Percentiles rank a stretch among this genome's conserved stretches.
phyloP scores from a whole-genome alignment of 2,797 vertebrate species.

The Mus minutoides region DNA sequence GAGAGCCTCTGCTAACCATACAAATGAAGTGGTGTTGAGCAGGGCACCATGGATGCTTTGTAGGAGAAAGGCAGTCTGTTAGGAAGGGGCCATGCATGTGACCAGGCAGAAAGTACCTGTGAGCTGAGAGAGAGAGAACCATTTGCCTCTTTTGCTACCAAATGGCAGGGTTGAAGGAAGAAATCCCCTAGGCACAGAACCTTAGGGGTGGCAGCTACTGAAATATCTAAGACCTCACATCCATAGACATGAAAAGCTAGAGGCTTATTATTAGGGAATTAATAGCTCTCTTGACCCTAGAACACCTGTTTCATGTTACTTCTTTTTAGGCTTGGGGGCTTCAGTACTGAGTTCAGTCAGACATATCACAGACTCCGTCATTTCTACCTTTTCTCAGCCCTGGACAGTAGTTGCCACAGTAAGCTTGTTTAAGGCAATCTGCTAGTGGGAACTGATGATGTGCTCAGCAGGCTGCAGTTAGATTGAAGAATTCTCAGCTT shows the following conservation, averaged over 20 bases:
- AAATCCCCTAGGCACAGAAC: neutral
- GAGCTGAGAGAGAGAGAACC: neutral
- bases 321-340: neutral
- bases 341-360: neutral
- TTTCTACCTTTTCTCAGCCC: neutral
- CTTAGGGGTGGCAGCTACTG: neutral
- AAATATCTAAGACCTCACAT: neutral
- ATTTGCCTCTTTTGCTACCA: neutral
- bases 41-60: neutral
- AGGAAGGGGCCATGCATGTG: neutral
- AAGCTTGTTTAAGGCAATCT: neutral
- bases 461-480: neutral
- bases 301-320: neutral
- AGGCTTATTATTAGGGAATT: neutral
- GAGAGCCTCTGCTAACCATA: neutral
- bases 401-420: neutral
- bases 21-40: neutral
- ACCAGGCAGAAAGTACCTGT: neutral
- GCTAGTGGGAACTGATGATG: neutral
- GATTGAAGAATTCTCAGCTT: neutral
- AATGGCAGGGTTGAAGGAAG: neutral
- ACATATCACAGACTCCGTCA: neutral
- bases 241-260: neutral
- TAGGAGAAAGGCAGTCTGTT: neutral
- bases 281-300: neutral